Evolutionary conservation across 2,797 vertebrate genomes (phyloP).

Genomic region (Acipenser transmontanus): DNA sequence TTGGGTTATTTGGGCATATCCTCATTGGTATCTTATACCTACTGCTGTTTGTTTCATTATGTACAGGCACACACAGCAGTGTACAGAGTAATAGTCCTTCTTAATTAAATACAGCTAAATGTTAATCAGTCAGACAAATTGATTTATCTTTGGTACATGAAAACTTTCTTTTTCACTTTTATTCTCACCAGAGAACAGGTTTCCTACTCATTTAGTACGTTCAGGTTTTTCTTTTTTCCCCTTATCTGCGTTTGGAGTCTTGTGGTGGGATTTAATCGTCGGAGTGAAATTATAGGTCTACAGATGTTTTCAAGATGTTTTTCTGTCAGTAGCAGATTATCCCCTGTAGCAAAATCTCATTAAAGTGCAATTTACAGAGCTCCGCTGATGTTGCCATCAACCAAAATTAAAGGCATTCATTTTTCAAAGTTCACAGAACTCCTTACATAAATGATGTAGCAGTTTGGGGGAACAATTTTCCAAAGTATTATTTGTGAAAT

Average conservation of each 20-base stretch:
- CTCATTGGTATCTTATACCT: constrained; percentile 69
- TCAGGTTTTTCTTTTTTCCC: constrained; percentile 70
- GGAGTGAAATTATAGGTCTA: constrained; percentile 99
- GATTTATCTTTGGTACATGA: constrained; percentile 63
- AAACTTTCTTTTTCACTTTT: constrained; percentile 52
- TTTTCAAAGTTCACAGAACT: constrained; percentile 99
- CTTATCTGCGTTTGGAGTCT: constrained; percentile 75
- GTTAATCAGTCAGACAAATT: constrained; percentile 71
- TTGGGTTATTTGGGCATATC: constrained; percentile 61
- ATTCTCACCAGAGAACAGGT: constrained; percentile 60
- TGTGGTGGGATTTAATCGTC: constrained; percentile 85
- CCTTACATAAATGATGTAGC: constrained; percentile 97
- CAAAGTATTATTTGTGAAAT: constrained; percentile 90
- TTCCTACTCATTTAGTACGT: constrained; percentile 67
- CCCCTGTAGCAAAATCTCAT: constrained; percentile 99
- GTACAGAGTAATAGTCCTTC: constrained; percentile 69
- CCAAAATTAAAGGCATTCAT: constrained; percentile 99
- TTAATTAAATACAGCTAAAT: constrained; percentile 75
- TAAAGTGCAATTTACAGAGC: constrained; percentile 99
- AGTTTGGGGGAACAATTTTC: constrained; percentile 95
- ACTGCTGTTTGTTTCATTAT: constrained; percentile 73
- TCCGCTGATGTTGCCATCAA: constrained; percentile 99
- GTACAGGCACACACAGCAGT: constrained; percentile 70
- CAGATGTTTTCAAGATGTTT: constrained; percentile 99
- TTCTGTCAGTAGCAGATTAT: constrained; percentile 99